Conservation (phyloP, 2,113 vertebrate genomes). For the Phyllopteryx taeniolatus region DNA sequence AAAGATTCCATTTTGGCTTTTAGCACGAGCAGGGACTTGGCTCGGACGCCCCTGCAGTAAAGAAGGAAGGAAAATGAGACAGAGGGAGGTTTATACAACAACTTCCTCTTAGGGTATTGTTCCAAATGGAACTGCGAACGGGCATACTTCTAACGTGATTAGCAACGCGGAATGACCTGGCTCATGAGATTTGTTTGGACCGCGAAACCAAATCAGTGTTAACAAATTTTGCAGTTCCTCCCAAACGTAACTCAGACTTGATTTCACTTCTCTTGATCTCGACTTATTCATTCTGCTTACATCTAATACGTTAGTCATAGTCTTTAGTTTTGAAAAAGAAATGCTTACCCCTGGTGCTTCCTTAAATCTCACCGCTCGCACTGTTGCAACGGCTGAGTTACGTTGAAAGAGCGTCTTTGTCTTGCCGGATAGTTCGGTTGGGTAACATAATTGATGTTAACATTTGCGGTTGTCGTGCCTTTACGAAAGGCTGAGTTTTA, state of each 20-base stretch:
- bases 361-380: neutral
- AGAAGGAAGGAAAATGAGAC: neutral
- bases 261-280: no score
- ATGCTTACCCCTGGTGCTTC: neutral
- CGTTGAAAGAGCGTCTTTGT: neutral
- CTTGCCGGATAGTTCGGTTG: neutral
- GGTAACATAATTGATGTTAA: constrained; percentile 22
- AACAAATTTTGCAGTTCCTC: no score
- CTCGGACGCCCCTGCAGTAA: neutral
- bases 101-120: no score
- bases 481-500: constrained; percentile 11
- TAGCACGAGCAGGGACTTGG: neutral
- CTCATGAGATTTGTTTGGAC: no score
- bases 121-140: no score
- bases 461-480: constrained; percentile 24
- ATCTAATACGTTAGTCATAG: no score
- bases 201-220: no score
- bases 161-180: no score
- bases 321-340: neutral
- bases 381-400: neutral
- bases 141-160: no score
- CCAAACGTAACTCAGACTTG: no score
- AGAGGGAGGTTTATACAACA: no score
- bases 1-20: neutral
- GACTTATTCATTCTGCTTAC: no score